Conservation (phyloP, 2,888 invertebrate genomes). For the Agrochola lota region DNA sequence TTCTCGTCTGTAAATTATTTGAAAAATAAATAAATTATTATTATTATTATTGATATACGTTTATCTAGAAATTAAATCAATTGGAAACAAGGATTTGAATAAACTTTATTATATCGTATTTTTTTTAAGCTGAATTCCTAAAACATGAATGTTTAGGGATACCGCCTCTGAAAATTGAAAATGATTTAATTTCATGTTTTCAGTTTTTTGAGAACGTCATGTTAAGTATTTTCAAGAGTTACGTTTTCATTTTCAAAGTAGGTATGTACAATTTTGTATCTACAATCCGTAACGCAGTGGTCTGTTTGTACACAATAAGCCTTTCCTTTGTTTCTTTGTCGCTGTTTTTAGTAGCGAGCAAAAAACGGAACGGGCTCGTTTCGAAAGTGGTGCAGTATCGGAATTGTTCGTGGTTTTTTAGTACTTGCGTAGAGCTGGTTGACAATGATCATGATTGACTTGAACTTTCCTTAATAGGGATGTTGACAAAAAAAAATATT, state of each 20-base stretch:
- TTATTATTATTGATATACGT: too few species aligned
- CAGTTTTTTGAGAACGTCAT: not conserved
- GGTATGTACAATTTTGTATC: slow-evolving; percentile 32
- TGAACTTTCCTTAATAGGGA: slow-evolving; percentile 1
- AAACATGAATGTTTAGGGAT: not conserved
- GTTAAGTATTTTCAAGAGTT: slow-evolving; percentile 3
- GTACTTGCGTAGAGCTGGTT: not conserved
- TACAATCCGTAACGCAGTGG: slow-evolving; percentile 24
- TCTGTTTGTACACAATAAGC: slow-evolving; percentile 52
- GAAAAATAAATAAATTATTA: too few species aligned
- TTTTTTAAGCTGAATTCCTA: not conserved
- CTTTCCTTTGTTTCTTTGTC: slow-evolving; percentile 59
- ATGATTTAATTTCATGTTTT: not conserved
- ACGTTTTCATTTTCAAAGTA: slow-evolving; percentile 24
- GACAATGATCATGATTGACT: not conserved
- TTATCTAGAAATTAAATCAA: not conserved
- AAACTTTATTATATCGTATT: not conserved
- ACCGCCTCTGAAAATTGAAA: not conserved
- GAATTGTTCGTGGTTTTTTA: slow-evolving; percentile 12
- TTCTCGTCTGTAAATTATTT: too few species aligned
- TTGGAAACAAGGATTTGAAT: not conserved
- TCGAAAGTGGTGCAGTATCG: slow-evolving; percentile 55
- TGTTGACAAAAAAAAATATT: too few species aligned
- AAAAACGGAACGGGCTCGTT: slow-evolving; percentile 43
- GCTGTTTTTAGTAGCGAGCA: slow-evolving; percentile 56